Conservation (phyloP, 2,888 invertebrate genomes). For the Timema cristinae region DNA sequence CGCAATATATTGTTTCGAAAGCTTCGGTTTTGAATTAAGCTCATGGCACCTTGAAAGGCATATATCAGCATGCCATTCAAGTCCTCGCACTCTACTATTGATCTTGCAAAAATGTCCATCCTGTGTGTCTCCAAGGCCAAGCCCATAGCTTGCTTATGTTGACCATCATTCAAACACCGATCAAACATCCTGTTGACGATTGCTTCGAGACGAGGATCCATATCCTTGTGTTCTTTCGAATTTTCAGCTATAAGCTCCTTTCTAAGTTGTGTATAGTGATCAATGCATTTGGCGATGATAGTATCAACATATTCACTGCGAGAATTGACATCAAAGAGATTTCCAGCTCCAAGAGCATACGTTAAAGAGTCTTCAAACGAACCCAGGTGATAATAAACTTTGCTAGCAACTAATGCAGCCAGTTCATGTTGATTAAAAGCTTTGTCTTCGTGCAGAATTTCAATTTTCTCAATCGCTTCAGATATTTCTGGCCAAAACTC, state of each 20-base stretch:
- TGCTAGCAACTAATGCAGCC: conserved; percentile 96
- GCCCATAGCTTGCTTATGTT: conserved; percentile 93
- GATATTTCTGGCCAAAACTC: conserved; percentile 99
- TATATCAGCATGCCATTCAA: conserved; percentile 86
- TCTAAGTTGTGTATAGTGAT: conserved; percentile 89
- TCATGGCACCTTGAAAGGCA: conserved; percentile 95
- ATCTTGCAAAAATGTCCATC: conserved; percentile 93
- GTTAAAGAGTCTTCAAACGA: conserved; percentile 95
- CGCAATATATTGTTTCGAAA: conserved; percentile 89
- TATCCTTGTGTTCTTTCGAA: conserved; percentile 57
- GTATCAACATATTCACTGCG: conserved; percentile 95
- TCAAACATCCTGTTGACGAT: conserved; percentile 98
- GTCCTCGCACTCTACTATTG: conserved; percentile 91
- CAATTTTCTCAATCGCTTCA: conserved; percentile 95
- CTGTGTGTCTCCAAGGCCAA: conserved; percentile 93
- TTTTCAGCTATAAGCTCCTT: conserved; percentile 63
- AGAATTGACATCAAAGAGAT: conserved; percentile 91
- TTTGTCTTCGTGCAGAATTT: conserved; percentile 92
- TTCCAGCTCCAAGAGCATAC: conserved; percentile 95
- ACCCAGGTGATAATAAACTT: conserved; percentile 96
- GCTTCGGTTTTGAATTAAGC: conserved; percentile 88
- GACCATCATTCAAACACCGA: conserved; percentile 89
- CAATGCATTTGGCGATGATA: conserved; percentile 95
- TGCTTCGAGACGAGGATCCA: conserved; percentile 80
- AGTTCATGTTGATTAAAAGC: conserved; percentile 82